Conservation (phyloP, 2,113 vertebrate genomes). For the Halcyon senegalensis region DNA sequence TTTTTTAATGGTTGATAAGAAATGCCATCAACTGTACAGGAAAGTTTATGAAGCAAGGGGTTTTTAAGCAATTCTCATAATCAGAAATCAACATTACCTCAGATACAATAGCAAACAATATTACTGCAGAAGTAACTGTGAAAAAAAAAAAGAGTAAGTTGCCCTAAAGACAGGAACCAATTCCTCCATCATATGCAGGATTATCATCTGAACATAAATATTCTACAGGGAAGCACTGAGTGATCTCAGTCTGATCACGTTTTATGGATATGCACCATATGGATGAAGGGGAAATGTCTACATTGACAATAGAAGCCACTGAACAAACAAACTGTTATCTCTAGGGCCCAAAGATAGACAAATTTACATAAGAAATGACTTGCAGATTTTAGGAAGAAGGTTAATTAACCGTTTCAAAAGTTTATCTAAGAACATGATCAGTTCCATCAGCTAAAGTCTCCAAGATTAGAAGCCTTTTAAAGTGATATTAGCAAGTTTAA, state of each 20-base stretch:
- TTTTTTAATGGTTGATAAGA: background rate
- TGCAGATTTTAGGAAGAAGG: background rate
- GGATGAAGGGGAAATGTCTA: background rate
- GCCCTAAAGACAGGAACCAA: background rate
- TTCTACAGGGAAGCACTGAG: background rate
- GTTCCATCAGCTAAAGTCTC: background rate
- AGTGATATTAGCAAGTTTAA: background rate
- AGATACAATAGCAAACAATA: background rate
- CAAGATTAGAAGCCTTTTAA: background rate
- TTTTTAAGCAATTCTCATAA: background rate
- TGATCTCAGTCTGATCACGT: background rate
- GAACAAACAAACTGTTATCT: constrained; percentile 7
- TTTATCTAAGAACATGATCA: background rate
- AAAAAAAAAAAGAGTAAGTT: background rate
- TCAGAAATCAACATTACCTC: background rate
- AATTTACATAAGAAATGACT: background rate
- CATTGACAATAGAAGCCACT: background rate
- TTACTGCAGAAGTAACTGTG: background rate
- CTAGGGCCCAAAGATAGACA: background rate
- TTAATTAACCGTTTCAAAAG: constrained; percentile 18
- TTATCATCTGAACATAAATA: background rate
- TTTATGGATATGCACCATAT: background rate
- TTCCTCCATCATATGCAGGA: background rate
- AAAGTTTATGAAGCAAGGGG: background rate
- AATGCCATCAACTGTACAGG: background rate